Evolutionary conservation across 2,888 invertebrate genomes (phyloP), one percentile per base, ranked within the genome.

Genomic region (Syritta pipiens): DNA sequence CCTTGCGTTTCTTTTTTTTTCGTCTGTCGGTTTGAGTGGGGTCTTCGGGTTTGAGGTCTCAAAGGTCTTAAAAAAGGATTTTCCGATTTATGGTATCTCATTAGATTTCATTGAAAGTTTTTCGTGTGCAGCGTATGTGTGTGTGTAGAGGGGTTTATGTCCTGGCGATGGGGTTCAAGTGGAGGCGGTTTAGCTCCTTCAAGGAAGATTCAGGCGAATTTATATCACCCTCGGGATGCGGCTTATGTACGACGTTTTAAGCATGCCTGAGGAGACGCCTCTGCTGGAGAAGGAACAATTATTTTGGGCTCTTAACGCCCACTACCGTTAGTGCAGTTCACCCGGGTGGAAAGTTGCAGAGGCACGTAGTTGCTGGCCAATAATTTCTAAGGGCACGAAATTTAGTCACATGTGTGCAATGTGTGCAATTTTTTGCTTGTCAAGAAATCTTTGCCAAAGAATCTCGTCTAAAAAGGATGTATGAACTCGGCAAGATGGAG

Each of bases 31-130:
- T 19, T 44, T 19, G 7, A 26, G 10, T 17, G 17, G 48, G 28
- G 30, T 48, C 22, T 37, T 40, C 28, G 71, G 6, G 48, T 30
- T 53, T 14, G 19, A 17, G 26, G 53, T 30, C 48, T 48, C 30
- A 59, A 53, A 53, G 65, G 65, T 60, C 22, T 72, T 40, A 7
- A 46, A n/a, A 55, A 67, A 42, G 46, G 72, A 60, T 72, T 67
- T 65, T 30, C 24, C 55, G 77, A 72, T 65, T 72, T 67, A 71
- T 63, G 37, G 60, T 55, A 60, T 65, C 59, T 71, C 72, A 67
- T 77, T 77, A 67, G 65, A 59, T 72, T 67, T 67, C 65, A 72
- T 67, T 72, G 72, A 59, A 71, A 19, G 53, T 32, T 59, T 59
- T 26, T 59, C n/a, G 48, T 12, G 14, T 9, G 7, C 14, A 7